A percentile compares a stretch with the other conserved stretches of the same genome.
These are phyloP conservation scores for Loriculus beryllinus DNA, from an alignment of 2,797 vertebrate genomes.

Conservation along the genomic window DNA sequence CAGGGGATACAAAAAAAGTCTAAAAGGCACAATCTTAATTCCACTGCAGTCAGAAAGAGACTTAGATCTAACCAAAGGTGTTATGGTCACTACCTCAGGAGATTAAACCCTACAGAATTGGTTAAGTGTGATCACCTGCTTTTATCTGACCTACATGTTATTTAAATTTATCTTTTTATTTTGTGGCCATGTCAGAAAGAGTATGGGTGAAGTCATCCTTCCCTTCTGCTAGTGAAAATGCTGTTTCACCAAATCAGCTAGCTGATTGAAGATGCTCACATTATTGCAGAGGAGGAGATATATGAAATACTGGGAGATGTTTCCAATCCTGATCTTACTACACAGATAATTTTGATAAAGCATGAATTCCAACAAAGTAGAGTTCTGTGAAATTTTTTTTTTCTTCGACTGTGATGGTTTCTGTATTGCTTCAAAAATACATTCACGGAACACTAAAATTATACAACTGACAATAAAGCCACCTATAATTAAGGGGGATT, in stretches of 20 bases:
- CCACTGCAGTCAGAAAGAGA: not conserved
- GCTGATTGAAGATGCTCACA: not conserved
- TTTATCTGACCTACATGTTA: not conserved
- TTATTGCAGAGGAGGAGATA: not conserved
- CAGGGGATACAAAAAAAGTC: not conserved
- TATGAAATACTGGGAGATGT: not conserved
- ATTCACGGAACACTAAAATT: not conserved
- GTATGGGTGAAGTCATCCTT: not conserved
- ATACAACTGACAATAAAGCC: not conserved
- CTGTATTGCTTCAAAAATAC: not conserved
- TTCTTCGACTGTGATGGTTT: not conserved
- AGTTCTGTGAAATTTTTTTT: not conserved
- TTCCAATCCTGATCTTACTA: not conserved
- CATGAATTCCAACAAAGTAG: not conserved
- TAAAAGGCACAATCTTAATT: not conserved
- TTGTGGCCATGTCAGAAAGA: not conserved
- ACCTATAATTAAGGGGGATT: not conserved
- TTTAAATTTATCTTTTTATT: not conserved
- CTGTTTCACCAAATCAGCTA: not conserved
- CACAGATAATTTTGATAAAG: not conserved
- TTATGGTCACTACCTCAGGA: not conserved
- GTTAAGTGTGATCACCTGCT: not conserved
- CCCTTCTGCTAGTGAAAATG: not conserved
- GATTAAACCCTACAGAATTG: not conserved
- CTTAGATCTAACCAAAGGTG: not conserved